Conservation (phyloP, 2,797 vertebrate species). For the Bradypodion ventrale region DNA sequence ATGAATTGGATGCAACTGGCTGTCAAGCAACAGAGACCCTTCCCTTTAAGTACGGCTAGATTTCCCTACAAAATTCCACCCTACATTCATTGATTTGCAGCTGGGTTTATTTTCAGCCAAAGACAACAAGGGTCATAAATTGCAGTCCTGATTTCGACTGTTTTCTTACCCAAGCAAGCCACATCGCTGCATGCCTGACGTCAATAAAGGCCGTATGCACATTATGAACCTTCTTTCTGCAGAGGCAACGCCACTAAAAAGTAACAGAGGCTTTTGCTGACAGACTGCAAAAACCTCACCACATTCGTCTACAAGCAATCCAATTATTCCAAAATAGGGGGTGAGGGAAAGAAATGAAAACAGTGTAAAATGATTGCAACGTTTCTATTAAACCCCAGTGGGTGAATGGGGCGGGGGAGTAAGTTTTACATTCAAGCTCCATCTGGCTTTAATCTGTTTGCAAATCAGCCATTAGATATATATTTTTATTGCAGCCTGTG, state of each 20-base stretch:
- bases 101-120: conserved; percentile 31
- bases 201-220: conserved; percentile 35
- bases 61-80: no score
- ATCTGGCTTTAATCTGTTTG: conserved; percentile 26
- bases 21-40: no score
- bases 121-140: conserved; percentile 43
- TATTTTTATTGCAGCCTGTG: neutral
- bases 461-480: neutral
- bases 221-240: conserved; percentile 41
- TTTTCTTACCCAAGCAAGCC: conserved; percentile 16
- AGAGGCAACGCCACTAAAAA: conserved; percentile 48
- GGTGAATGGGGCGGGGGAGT: neutral
- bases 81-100: conserved; percentile 46
- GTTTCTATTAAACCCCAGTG: conserved; percentile 19
- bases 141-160: conserved; percentile 47
- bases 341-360: neutral
- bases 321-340: conserved; percentile 31
- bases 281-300: conserved; percentile 43
- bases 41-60: no score
- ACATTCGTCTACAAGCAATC: conserved; percentile 37
- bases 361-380: conserved; percentile 3
- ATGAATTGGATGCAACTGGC: no score
- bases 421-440: conserved; percentile 19
- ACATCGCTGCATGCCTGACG: conserved; percentile 27
- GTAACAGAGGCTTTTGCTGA: conserved; percentile 38